phyloP scores from a whole-genome alignment of 2,888 invertebrate genomes.

The Portevinia maculata region DNA sequence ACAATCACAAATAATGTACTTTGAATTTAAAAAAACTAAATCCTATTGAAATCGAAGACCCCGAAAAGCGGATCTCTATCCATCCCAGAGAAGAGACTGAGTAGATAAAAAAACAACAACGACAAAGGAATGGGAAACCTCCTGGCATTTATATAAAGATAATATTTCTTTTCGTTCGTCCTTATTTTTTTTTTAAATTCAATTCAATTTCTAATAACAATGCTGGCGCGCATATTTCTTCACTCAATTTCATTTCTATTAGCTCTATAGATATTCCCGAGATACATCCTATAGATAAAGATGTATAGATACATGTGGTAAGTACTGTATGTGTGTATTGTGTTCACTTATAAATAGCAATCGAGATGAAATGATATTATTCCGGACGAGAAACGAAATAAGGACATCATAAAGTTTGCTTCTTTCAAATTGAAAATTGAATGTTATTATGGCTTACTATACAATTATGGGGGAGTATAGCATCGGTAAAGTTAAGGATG shows the following conservation, averaged over 20 bases:
- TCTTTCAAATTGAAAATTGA: slow-evolving; percentile 66
- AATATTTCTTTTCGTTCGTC: slow-evolving; percentile 17
- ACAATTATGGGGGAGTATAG: not conserved
- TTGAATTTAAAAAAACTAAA: slow-evolving; percentile 67
- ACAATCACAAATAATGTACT: slow-evolving; percentile 35
- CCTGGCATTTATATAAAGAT: slow-evolving; percentile 52
- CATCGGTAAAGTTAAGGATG: slow-evolving; percentile 1
- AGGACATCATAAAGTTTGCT: slow-evolving; percentile 74
- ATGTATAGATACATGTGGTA: not conserved
- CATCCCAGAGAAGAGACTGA: slow-evolving; percentile 11
- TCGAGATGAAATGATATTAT: slow-evolving; percentile 72
- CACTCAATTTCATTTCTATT: slow-evolving; percentile 73
- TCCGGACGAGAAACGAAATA: slow-evolving; percentile 72
- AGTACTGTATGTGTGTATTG: slow-evolving; percentile 10
- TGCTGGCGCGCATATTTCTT: slow-evolving; percentile 69
- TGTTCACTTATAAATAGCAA: slow-evolving; percentile 62
- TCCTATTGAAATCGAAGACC: slow-evolving; percentile 42
- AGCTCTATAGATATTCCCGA: slow-evolving; percentile 46
- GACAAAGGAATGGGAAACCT: slow-evolving; percentile 62
- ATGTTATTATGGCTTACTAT: slow-evolving; percentile 54
- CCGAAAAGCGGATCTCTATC: slow-evolving; percentile 29
- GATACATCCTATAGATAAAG: not conserved
- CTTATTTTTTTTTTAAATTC: slow-evolving; percentile 58
- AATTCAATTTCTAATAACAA: slow-evolving; percentile 73
- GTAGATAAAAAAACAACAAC: slow-evolving; percentile 50